These are phyloP conservation scores for Neoaliturus tenellus DNA, from an alignment of 2,888 invertebrate genomes.

Conservation along the genomic window DNA sequence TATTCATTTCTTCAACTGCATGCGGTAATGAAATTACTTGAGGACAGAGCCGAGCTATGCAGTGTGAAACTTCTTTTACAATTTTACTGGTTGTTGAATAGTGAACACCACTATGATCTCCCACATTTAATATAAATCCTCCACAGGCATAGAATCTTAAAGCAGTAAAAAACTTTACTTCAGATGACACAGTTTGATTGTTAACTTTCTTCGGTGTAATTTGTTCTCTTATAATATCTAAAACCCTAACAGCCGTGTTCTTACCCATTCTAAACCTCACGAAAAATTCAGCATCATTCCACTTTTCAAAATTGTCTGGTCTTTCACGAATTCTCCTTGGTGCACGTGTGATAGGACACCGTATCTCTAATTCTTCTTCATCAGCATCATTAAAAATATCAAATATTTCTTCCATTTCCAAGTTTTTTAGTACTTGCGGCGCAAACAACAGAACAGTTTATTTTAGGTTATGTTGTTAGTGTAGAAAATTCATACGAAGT, in stretches of 20 bases:
- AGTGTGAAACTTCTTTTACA: neutral
- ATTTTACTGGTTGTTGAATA: constrained; percentile 6
- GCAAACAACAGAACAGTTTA: neutral
- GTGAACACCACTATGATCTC: constrained; percentile 1
- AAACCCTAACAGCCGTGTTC: neutral
- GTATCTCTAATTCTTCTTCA: neutral
- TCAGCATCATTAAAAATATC: neutral
- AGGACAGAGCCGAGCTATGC: neutral
- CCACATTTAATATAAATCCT: neutral
- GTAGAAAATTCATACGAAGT: too few species aligned
- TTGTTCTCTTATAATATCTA: neutral
- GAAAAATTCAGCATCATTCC: neutral
- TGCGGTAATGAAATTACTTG: constrained; percentile 29
- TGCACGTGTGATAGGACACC: neutral
- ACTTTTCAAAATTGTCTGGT: neutral
- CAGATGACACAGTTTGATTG: neutral
- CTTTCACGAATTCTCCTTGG: neutral
- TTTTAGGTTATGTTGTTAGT: neutral
- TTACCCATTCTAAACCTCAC: neutral
- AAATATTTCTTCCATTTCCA: neutral
- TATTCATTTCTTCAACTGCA: constrained; percentile 10
- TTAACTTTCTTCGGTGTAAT: neutral
- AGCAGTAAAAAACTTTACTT: constrained; percentile 6
- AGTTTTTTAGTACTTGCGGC: neutral
- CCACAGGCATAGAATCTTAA: neutral